Conservation (phyloP, 1,140 invertebrate genomes). For the Chymomyza costata region DNA sequence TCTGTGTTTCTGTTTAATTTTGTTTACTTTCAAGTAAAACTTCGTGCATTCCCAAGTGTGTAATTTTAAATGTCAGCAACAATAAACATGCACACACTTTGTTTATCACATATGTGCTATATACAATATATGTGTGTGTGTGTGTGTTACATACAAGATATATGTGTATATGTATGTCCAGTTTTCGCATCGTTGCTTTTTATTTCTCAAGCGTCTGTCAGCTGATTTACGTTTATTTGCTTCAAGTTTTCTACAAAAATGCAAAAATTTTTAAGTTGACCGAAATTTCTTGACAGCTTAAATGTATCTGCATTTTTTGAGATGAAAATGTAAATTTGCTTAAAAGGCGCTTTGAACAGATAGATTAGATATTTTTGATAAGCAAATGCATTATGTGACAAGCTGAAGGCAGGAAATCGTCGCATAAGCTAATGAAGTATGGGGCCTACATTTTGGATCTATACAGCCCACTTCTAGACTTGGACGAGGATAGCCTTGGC, state of each 20-base stretch:
- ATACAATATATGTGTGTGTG: constrained; percentile 1
- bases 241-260: neutral
- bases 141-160: constrained; percentile 1
- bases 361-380: too few species aligned
- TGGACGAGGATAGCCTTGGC: too few species aligned
- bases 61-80: constrained; percentile 69
- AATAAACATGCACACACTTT: constrained; percentile 34
- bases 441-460: too few species aligned
- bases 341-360: too few species aligned
- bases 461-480: too few species aligned
- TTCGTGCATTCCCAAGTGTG: constrained; percentile 60
- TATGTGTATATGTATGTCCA: constrained; percentile 9
- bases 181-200: neutral
- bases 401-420: too few species aligned
- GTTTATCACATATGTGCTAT: neutral
- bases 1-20: constrained; percentile 50
- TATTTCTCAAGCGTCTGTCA: constrained; percentile 19
- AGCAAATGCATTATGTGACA: too few species aligned
- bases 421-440: too few species aligned
- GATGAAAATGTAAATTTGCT: too few species aligned
- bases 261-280: too few species aligned
- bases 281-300: too few species aligned
- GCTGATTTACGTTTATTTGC: constrained; percentile 43
- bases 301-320: too few species aligned
- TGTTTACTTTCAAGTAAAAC: constrained; percentile 63